phyloP scores from a whole-genome alignment of 2,888 invertebrate genomes.

The Lasius platythorax region DNA sequence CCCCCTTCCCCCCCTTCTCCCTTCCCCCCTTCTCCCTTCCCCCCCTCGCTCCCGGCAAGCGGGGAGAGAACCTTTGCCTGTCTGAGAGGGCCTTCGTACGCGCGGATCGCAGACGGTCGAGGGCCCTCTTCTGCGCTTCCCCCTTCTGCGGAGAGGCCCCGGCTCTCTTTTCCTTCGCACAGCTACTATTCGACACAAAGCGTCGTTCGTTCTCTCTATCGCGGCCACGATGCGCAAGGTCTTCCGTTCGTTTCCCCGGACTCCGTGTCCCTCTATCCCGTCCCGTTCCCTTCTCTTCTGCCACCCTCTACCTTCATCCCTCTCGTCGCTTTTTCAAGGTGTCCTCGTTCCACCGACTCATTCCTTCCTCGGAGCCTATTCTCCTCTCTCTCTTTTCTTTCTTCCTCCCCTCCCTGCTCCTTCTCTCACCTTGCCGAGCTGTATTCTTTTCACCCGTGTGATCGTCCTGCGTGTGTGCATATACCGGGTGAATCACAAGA shows the following conservation, averaged over 20 bases:
- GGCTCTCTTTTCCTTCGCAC: constrained; percentile 69
- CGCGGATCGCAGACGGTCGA: constrained; percentile 70
- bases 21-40: too few relatives aligned
- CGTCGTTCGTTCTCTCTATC: constrained; percentile 72
- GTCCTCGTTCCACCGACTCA: constrained; percentile 34
- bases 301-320: constrained; percentile 30
- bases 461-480: constrained; percentile 63
- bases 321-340: constrained; percentile 33
- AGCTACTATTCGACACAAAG: constrained; percentile 73
- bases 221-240: constrained; percentile 69
- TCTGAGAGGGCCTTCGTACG: constrained; percentile 68
- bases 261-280: constrained; percentile 41
- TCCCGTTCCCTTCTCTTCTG: constrained; percentile 35
- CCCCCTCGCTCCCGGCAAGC: background rate
- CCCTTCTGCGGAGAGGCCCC: constrained; percentile 49
- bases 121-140: constrained; percentile 47
- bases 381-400: background rate
- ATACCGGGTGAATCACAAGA: constrained; percentile 65
- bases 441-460: constrained; percentile 70
- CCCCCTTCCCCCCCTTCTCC: background rate
- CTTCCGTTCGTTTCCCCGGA: constrained; percentile 74
- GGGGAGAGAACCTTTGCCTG: constrained; percentile 1
- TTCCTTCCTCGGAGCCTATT: constrained; percentile 63
- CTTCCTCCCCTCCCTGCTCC: constrained; percentile 55
- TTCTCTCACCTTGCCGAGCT: constrained; percentile 63